Evolutionary conservation across 2,888 invertebrate species (phyloP).

Genomic region (Sminthurides aquaticus): DNA sequence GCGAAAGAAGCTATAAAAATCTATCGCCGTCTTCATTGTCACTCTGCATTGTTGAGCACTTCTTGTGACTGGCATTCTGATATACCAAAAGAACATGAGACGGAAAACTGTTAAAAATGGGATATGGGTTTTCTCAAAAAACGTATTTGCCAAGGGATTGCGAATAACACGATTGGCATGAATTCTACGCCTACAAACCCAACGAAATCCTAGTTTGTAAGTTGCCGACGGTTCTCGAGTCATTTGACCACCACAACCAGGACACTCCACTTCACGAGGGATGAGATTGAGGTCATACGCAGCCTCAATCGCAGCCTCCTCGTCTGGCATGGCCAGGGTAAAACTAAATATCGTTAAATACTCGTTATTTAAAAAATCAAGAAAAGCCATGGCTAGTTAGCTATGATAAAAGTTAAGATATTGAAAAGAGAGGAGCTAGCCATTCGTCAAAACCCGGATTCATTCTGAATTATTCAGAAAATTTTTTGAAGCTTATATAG

Average conservation of each 20-base stretch:
- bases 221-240: not conserved
- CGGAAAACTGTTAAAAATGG: not conserved
- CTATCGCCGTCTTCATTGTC: constrained; percentile 1
- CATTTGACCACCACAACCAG: not conserved
- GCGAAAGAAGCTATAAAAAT: constrained; percentile 9
- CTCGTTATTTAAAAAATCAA: not conserved
- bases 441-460: too few relatives aligned
- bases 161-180: not conserved
- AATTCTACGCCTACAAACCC: not conserved
- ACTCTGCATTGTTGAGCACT: constrained; percentile 6
- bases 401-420: too few relatives aligned
- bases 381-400: too few relatives aligned
- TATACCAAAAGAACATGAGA: constrained; percentile 3
- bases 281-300: not conserved
- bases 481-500: too few relatives aligned
- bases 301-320: not conserved
- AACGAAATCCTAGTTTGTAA: constrained; percentile 4
- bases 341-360: not conserved
- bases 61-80: not conserved
- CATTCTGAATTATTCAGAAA: too few relatives aligned
- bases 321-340: not conserved
- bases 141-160: constrained; percentile 2
- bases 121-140: constrained; percentile 14
- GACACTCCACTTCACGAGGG: not conserved
- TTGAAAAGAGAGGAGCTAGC: too few relatives aligned